A percentile compares a stretch with the other conserved stretches of the same genome.
Evolutionary conservation across 2,113 vertebrate species (phyloP).

Genomic region (Chaetodon auriga): DNA sequence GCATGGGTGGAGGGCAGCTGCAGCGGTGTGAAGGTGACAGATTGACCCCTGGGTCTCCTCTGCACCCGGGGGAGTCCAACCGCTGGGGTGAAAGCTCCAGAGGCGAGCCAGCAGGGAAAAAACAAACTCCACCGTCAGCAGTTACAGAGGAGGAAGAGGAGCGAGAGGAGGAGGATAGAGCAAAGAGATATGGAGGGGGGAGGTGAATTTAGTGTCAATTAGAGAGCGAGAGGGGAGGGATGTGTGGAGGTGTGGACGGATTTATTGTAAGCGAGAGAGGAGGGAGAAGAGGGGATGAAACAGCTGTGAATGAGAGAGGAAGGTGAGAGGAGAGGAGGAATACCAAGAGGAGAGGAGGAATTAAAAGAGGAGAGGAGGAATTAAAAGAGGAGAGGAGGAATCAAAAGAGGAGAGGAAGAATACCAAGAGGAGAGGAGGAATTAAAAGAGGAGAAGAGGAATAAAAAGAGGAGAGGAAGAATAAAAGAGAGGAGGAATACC

Average conservation of each 20-base stretch:
- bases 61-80: constrained; percentile 31
- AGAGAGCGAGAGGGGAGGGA: constrained; percentile 18
- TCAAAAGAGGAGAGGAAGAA: background rate
- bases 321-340: background rate
- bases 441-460: background rate
- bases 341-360: background rate
- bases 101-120: constrained; percentile 54
- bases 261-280: background rate
- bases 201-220: constrained; percentile 29
- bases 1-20: constrained; percentile 19
- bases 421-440: background rate
- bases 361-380: background rate
- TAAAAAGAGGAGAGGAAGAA: constrained; percentile 16
- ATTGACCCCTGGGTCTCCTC: constrained; percentile 54
- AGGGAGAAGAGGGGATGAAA: background rate
- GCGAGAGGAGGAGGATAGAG: background rate
- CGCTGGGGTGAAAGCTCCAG: constrained; percentile 30
- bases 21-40: constrained; percentile 65
- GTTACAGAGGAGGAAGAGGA: constrained; percentile 46
- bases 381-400: background rate
- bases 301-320: background rate
- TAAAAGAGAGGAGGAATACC: background rate
- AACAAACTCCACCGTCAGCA: constrained; percentile 57
- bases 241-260: constrained; percentile 17
- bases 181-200: background rate